Conservation (phyloP, 2,113 vertebrate genomes). For the Zootoca vivipara region DNA sequence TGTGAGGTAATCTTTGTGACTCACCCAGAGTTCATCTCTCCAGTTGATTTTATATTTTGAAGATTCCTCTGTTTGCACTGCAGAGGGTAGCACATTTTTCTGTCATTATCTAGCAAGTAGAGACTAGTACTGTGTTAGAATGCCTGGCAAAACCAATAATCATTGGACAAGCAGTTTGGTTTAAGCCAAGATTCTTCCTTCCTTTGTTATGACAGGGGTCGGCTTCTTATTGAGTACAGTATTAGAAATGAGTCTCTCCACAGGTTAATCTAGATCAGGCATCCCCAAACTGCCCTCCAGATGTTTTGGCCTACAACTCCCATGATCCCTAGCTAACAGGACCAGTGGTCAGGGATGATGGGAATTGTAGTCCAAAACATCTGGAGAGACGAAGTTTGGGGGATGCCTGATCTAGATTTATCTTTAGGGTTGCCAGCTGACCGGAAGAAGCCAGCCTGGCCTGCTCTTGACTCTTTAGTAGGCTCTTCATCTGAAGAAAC, state of each 20-base stretch:
- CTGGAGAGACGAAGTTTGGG: too few relatives aligned
- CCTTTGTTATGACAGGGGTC: background rate
- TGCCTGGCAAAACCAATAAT: constrained; percentile 5
- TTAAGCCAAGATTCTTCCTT: background rate
- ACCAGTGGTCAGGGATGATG: too few relatives aligned
- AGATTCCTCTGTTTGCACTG: background rate
- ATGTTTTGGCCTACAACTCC: too few relatives aligned
- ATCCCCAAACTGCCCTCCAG: too few relatives aligned
- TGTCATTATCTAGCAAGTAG: background rate
- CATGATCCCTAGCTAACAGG: too few relatives aligned
- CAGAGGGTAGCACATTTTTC: background rate
- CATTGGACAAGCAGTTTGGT: background rate
- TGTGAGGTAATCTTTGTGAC: constrained; percentile 9
- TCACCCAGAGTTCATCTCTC: constrained; percentile 28
- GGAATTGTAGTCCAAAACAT: too few relatives aligned
- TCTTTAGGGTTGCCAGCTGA: background rate
- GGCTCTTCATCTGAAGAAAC: background rate
- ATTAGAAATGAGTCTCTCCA: background rate
- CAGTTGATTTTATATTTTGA: background rate
- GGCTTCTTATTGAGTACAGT: background rate
- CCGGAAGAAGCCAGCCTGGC: background rate
- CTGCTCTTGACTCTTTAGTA: background rate
- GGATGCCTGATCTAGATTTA: too few relatives aligned
- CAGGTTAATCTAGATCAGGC: background rate
- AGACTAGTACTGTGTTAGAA: background rate